A percentile compares a stretch with the other conserved stretches of the same genome.
Conservation (phyloP, 2,888 invertebrate species). For the Phaedon cochleariae region DNA sequence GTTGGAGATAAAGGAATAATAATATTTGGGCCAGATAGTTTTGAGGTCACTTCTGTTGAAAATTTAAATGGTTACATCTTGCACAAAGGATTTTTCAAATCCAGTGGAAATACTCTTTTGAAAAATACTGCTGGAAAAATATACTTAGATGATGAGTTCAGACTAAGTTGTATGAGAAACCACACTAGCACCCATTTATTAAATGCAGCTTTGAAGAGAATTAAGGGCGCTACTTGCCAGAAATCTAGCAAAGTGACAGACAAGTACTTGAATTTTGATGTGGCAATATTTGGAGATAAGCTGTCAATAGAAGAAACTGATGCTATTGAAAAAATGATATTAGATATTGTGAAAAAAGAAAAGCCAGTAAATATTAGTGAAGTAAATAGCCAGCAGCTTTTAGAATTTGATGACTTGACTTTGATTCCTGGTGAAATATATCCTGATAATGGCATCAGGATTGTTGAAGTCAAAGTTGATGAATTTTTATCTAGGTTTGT, state of each 20-base stretch:
- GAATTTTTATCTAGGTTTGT: slow-evolving; percentile 52
- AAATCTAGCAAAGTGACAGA: slow-evolving; percentile 74
- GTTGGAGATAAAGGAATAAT: slow-evolving; percentile 72
- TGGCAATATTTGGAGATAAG: slow-evolving; percentile 76
- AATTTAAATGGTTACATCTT: slow-evolving; percentile 75
- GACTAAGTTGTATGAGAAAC: slow-evolving; percentile 75
- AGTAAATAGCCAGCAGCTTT: slow-evolving; percentile 69
- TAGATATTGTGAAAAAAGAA: slow-evolving; percentile 65
- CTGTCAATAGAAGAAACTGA: slow-evolving; percentile 67
- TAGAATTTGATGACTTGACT: slow-evolving; percentile 68
- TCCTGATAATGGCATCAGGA: slow-evolving; percentile 74
- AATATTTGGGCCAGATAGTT: slow-evolving; percentile 60
- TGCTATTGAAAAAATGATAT: slow-evolving; percentile 71
- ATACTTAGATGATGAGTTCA: slow-evolving; percentile 67
- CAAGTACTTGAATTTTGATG: slow-evolving; percentile 70
- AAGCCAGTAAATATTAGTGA: slow-evolving; percentile 64
- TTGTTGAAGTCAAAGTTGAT: slow-evolving; percentile 68
- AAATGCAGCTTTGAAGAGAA: slow-evolving; percentile 73
- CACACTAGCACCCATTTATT: slow-evolving; percentile 84
- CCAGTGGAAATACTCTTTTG: slow-evolving; percentile 30
- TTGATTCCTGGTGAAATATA: slow-evolving; percentile 83
- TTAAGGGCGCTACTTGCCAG: slow-evolving; percentile 74
- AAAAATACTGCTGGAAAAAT: slow-evolving; percentile 60
- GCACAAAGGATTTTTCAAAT: slow-evolving; percentile 68
- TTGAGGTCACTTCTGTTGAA: slow-evolving; percentile 70